Conservation (phyloP, 2,797 vertebrate species). For the Otus scops region DNA sequence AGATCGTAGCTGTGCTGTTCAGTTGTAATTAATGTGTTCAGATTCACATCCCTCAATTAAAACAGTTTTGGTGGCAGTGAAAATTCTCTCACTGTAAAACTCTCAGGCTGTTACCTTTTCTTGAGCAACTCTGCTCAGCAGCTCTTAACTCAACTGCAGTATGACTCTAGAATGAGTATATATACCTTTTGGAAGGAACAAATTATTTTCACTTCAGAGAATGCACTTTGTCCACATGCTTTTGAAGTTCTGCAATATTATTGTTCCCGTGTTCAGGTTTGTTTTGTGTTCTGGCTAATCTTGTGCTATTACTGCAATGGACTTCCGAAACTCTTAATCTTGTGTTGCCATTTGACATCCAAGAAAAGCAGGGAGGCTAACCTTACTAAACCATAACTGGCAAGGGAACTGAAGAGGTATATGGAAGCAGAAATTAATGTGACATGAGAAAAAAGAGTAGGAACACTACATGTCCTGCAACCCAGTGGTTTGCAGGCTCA, state of each 20-base stretch:
- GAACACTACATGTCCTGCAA: not conserved
- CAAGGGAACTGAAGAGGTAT: not conserved
- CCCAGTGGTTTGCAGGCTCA: not conserved
- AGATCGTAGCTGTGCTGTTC: not conserved
- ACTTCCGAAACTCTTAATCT: not conserved
- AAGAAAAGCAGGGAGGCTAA: not conserved
- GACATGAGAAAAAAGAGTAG: not conserved
- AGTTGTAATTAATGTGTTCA: not conserved
- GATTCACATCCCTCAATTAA: not conserved
- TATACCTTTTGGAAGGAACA: not conserved
- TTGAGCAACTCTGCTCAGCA: not conserved
- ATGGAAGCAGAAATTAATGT: not conserved
- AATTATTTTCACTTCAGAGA: not conserved
- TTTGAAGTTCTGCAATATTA: not conserved
- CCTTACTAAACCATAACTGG: not conserved
- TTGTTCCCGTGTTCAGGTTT: not conserved
- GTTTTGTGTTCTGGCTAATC: not conserved
- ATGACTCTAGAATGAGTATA: not conserved
- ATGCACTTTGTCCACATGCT: not conserved
- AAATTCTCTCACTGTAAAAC: not conserved
- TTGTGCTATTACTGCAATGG: not conserved
- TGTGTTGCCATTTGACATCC: not conserved
- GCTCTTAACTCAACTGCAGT: not conserved
- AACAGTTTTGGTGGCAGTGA: not conserved
- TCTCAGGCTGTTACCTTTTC: not conserved